These are phyloP conservation scores for Tragelaphus imberbis DNA, from an alignment of 2,113 vertebrate genomes.

Conservation along the genomic window DNA sequence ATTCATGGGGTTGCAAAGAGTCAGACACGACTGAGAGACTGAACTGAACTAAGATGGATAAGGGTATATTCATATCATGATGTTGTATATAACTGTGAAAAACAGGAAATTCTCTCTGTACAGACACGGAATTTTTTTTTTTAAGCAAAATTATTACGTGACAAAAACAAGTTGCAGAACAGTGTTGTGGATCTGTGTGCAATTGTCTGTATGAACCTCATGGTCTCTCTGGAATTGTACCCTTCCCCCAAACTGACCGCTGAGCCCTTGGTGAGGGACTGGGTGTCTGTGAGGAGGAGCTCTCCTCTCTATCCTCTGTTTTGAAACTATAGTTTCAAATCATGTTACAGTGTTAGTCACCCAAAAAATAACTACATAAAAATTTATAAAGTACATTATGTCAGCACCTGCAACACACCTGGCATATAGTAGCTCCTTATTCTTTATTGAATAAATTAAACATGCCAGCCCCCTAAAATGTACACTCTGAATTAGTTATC, in stretches of 20 bases:
- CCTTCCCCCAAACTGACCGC: not conserved
- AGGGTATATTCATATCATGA: not conserved
- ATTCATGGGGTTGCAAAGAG: too few species aligned
- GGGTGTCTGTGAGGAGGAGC: not conserved
- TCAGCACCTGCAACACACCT: not conserved
- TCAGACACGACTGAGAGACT: too few species aligned
- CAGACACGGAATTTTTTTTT: not conserved
- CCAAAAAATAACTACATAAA: not conserved
- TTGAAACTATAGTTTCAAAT: not conserved
- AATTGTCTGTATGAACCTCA: not conserved
- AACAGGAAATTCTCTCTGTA: not conserved
- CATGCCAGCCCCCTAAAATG: not conserved
- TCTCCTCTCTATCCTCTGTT: not conserved
- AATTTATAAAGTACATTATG: not conserved
- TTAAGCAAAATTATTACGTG: not conserved
- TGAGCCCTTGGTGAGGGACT: not conserved
- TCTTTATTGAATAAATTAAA: not conserved
- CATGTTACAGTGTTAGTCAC: not conserved
- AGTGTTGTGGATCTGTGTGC: not conserved
- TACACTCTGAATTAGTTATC: not conserved
- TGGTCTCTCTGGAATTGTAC: not conserved
- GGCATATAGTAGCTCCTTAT: not conserved
- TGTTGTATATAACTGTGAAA: not conserved
- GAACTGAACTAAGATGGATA: too few species aligned
- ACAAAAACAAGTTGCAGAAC: not conserved